phyloP scores from a whole-genome alignment of 2,113 vertebrate genomes.

The Alexandromys fortis region DNA sequence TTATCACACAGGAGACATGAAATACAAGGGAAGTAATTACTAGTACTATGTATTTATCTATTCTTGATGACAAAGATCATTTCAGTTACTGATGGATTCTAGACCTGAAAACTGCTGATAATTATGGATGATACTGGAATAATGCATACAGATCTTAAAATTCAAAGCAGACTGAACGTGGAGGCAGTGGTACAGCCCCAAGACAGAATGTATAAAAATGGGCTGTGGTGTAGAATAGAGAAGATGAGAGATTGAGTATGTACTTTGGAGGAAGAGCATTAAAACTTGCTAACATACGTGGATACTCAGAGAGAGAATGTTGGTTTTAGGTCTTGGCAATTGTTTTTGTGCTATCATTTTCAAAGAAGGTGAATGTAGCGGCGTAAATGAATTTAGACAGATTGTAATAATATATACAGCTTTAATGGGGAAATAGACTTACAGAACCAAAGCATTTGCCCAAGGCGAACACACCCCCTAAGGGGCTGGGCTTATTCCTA shows the following conservation, averaged over 20 bases:
- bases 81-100: not conserved
- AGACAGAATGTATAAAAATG: not conserved
- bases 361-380: too few relatives aligned
- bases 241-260: not conserved
- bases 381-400: too few relatives aligned
- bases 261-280: not conserved
- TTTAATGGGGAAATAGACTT: too few relatives aligned
- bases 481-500: too few relatives aligned
- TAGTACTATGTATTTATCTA: not conserved
- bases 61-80: constrained; percentile 1
- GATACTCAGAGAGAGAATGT: too few relatives aligned
- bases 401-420: too few relatives aligned
- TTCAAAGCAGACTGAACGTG: not conserved
- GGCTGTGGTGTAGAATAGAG: not conserved
- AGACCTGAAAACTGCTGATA: not conserved
- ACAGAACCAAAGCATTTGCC: too few relatives aligned
- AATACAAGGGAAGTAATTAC: not conserved
- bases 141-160: not conserved
- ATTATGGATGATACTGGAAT: not conserved
- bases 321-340: too few relatives aligned
- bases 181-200: not conserved
- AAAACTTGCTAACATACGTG: not conserved
- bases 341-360: too few relatives aligned
- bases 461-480: too few relatives aligned
- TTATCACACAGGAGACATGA: not conserved